Conservation (phyloP, 2,113 vertebrate species). For the Callipepla californica region DNA sequence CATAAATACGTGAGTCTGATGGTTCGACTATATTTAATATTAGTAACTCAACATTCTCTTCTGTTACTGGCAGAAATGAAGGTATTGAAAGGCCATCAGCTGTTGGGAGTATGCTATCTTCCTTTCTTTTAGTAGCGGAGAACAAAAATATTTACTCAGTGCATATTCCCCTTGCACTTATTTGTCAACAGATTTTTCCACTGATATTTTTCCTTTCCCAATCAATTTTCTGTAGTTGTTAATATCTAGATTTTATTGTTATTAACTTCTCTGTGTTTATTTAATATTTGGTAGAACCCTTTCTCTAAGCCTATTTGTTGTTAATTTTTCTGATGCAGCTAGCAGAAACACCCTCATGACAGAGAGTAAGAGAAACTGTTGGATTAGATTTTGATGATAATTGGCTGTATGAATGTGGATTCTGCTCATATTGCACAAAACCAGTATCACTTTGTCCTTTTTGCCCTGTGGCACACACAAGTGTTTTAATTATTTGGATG, state of each 20-base stretch:
- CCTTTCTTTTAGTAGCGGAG: neutral
- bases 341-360: neutral
- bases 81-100: neutral
- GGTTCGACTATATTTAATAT: neutral
- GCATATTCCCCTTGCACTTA: neutral
- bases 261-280: fast-evolving
- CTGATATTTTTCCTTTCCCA: neutral
- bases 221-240: neutral
- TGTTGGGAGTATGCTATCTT: neutral
- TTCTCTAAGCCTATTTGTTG: neutral
- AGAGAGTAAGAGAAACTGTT: neutral
- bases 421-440: neutral
- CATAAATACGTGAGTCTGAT: neutral
- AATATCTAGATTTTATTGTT: neutral
- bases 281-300: neutral
- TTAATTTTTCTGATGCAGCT: neutral
- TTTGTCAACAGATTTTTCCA: neutral
- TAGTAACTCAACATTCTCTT: neutral
- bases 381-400: neutral
- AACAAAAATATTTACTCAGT: neutral
- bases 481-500: neutral
- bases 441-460: neutral
- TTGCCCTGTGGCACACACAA: neutral
- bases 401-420: neutral
- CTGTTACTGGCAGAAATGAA: neutral